A percentile compares a stretch with the other conserved stretches of the same genome.
These are phyloP conservation scores for Rhincodon typus DNA, from an alignment of 2,797 vertebrate species.

Conservation along the genomic window DNA sequence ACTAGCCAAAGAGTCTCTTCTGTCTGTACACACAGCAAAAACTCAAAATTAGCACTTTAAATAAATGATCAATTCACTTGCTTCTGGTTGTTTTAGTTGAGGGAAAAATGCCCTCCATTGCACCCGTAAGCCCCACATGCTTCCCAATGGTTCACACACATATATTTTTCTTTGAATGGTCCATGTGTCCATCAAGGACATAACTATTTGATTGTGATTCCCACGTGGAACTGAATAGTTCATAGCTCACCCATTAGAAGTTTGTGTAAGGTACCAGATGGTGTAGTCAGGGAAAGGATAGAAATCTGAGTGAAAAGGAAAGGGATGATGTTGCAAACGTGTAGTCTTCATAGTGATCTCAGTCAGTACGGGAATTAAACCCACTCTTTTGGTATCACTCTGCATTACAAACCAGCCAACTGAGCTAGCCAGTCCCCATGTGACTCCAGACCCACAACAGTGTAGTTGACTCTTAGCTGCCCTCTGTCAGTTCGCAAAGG, in stretches of 20 bases:
- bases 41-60: background rate
- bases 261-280: background rate
- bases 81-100: background rate
- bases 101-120: background rate
- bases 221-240: background rate
- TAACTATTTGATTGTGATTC: background rate
- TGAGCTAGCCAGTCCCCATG: too few species aligned
- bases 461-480: too few species aligned
- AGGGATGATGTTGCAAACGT: too few species aligned
- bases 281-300: background rate
- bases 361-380: too few species aligned
- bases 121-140: background rate
- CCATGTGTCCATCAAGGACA: background rate
- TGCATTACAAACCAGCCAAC: too few species aligned
- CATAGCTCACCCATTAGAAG: background rate
- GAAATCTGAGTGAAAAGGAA: background rate
- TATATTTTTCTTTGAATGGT: background rate
- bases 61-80: background rate
- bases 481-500: too few species aligned
- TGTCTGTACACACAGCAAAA: background rate
- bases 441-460: too few species aligned
- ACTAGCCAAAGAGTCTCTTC: too few species aligned
- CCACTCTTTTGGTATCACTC: too few species aligned
- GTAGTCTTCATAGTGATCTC: too few species aligned
- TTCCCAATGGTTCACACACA: background rate